Conservation (phyloP, 2,888 invertebrate species). For the Drosophila mimica region DNA sequence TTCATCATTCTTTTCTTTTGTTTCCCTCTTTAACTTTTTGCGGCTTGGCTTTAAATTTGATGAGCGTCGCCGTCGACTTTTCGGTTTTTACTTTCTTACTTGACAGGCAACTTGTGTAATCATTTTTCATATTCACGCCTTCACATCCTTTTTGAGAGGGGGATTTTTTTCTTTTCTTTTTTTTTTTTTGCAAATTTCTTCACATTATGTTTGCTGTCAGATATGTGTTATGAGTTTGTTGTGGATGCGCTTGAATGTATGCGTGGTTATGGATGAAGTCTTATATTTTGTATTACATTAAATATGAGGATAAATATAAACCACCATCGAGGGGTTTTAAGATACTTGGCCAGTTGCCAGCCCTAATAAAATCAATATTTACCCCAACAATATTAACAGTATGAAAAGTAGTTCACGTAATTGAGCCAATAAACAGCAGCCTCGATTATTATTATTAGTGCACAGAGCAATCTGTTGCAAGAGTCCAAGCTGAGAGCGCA, state of each 20-base stretch:
- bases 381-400: slow-evolving; percentile 53
- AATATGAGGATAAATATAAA: slow-evolving; percentile 18
- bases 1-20: neutral
- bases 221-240: slow-evolving; percentile 44
- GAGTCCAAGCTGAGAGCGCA: slow-evolving; percentile 12
- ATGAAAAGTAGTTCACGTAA: slow-evolving; percentile 40
- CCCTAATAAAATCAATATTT: slow-evolving; percentile 65
- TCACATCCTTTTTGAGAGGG: slow-evolving; percentile 32
- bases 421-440: slow-evolving; percentile 60
- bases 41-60: slow-evolving; percentile 38
- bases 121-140: slow-evolving; percentile 61
- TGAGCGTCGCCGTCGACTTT: slow-evolving; percentile 27
- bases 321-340: neutral
- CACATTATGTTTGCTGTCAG: slow-evolving; percentile 42
- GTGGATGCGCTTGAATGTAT: slow-evolving; percentile 2
- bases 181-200: slow-evolving; percentile 29
- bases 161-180: neutral
- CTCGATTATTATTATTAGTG: slow-evolving; percentile 37
- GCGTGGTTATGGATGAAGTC: slow-evolving; percentile 4
- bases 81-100: slow-evolving; percentile 16
- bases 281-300: neutral
- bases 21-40: slow-evolving; percentile 1
- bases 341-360: slow-evolving; percentile 44
- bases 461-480: slow-evolving; percentile 24
- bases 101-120: slow-evolving; percentile 42